Evolutionary conservation across 2,113 vertebrate species (phyloP).

Genomic region (Gallinago undulata): DNA sequence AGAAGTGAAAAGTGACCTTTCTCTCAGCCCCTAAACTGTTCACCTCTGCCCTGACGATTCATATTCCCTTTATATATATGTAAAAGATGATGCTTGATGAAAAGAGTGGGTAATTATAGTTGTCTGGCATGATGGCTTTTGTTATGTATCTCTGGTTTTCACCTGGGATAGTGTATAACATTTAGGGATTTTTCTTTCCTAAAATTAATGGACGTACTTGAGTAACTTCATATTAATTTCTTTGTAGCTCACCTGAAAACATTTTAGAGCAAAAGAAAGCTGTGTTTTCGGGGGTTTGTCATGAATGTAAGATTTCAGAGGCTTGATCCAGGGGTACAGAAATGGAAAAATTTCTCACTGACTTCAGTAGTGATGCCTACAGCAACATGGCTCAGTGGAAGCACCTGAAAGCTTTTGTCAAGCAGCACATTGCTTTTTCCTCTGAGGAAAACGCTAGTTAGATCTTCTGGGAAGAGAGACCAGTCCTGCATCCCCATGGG

Average conservation of each 20-base stretch:
- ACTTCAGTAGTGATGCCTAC: background rate
- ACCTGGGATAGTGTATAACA: background rate
- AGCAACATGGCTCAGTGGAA: background rate
- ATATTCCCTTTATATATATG: background rate
- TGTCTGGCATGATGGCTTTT: background rate
- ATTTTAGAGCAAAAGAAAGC: background rate
- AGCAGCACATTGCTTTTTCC: background rate
- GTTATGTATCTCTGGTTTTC: background rate
- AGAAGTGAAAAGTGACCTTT: background rate
- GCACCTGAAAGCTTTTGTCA: background rate
- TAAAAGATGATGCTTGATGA: background rate
- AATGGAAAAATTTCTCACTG: background rate
- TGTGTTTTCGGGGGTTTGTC: background rate
- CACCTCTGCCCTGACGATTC: background rate
- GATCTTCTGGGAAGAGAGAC: background rate
- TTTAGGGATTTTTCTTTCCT: background rate
- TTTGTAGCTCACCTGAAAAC: background rate
- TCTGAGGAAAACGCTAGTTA: background rate
- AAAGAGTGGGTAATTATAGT: background rate
- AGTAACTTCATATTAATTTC: background rate
- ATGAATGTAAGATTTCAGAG: background rate
- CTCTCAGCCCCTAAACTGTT: background rate
- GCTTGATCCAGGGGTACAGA: background rate
- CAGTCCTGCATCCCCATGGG: background rate
- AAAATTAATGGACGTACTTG: background rate